A percentile compares a stretch with the other conserved stretches of the same genome.
Evolutionary conservation across 2,113 vertebrate species (phyloP).

Genomic region (Merops nubicus): DNA sequence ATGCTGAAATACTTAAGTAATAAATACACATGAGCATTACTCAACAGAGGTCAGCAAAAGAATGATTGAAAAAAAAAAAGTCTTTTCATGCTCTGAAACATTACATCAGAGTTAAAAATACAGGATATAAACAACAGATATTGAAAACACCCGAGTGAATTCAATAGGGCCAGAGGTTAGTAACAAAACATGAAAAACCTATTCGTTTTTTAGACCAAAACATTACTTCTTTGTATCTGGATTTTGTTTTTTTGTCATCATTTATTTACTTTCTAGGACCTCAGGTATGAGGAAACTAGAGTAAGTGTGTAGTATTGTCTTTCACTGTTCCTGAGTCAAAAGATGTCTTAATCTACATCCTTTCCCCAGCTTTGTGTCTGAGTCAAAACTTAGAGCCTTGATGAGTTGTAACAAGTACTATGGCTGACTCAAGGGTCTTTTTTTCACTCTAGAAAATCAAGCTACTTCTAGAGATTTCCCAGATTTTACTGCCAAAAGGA

Average conservation of each 20-base stretch:
- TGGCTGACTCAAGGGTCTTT: background rate
- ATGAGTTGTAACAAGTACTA: background rate
- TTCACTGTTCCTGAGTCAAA: background rate
- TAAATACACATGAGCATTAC: background rate
- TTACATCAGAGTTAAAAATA: conserved; percentile 18
- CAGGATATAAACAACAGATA: conserved; percentile 2
- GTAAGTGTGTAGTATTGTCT: background rate
- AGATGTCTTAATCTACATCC: background rate
- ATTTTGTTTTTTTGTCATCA: background rate
- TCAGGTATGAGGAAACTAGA: background rate
- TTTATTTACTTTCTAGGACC: background rate
- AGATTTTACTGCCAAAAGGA: background rate
- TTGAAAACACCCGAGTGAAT: background rate
- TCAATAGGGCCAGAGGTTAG: background rate
- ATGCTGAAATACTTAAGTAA: background rate
- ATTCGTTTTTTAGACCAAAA: background rate
- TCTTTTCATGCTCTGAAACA: background rate
- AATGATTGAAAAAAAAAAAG: background rate
- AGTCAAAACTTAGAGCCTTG: background rate
- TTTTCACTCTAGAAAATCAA: background rate
- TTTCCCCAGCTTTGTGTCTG: background rate
- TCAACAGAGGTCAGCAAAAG: conserved; percentile 1
- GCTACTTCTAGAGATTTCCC: background rate
- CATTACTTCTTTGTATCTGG: background rate
- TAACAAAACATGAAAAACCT: background rate